Percentiles rank a stretch among this genome's conserved stretches.
These are phyloP conservation scores for Xenopus borealis DNA, from an alignment of 2,113 vertebrate genomes.

Conservation along the genomic window DNA sequence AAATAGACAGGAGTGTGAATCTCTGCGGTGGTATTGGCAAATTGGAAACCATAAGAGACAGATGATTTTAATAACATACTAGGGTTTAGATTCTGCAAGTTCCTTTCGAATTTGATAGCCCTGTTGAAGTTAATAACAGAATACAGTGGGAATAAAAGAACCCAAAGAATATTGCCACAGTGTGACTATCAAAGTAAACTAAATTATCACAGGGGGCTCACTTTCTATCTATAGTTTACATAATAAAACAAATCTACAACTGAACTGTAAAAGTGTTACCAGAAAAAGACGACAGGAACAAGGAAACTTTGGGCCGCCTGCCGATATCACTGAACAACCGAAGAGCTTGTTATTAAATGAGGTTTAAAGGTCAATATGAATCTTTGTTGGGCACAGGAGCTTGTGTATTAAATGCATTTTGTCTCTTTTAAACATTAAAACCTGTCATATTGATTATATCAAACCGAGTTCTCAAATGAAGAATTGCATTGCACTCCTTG, in stretches of 20 bases:
- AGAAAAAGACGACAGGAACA: too few species aligned
- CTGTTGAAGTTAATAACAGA: conserved; percentile 31
- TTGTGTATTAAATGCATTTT: too few species aligned
- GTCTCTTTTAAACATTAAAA: too few species aligned
- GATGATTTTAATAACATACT: conserved; percentile 35
- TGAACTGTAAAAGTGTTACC: not conserved
- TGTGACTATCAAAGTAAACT: conserved; percentile 27
- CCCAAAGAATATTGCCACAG: conserved; percentile 10
- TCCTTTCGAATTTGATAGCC: conserved; percentile 12
- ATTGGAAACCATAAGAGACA: conserved; percentile 19
- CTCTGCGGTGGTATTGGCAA: conserved; percentile 36
- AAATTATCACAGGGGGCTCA: conserved; percentile 28
- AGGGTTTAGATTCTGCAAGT: conserved; percentile 9
- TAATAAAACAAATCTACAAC: conserved; percentile 9
- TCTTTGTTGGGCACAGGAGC: too few species aligned
- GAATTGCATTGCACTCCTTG: too few species aligned
- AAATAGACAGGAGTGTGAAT: conserved; percentile 25
- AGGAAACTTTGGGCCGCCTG: too few species aligned
- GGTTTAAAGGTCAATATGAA: too few species aligned
- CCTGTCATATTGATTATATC: too few species aligned
- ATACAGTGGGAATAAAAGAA: conserved; percentile 8
- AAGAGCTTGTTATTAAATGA: too few species aligned
- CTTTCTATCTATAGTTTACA: conserved; percentile 20
- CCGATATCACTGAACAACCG: too few species aligned
- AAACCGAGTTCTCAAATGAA: too few species aligned